Evolutionary conservation across 2,113 vertebrate genomes (phyloP), one percentile per base, ranked within the genome.

Genomic region (Isurus oxyrinchus): DNA sequence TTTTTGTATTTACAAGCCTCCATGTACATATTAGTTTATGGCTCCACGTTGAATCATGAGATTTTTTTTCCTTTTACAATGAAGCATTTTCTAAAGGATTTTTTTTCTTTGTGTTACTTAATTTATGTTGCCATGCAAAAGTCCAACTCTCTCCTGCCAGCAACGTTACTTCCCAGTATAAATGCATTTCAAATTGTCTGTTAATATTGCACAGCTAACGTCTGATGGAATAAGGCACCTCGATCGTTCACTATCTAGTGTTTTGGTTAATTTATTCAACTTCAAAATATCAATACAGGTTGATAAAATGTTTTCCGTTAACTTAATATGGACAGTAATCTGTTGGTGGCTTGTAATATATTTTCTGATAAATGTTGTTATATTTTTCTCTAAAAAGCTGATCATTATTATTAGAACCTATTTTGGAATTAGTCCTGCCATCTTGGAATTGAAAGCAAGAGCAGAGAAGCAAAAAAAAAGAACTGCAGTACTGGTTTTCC

Each of bases 251-350:
- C 90, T 21, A 21, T n/a, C n/a, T 14, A 81, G 66, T 53, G n/a
- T 95, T 95, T 72, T 95, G 44, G 23, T 72, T 95, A 72, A 53
- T 76, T 95, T 95, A 72, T 72, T 95, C 59, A 94, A 63, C 66
- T 35, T 95, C 40, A 95, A n/a, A 91, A 91, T 59, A 90, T 90
- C 11, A 90, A 59, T 63, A 13, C 27, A 72, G 69, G 31, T 90
- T 95, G 10, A 67, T 95, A 55, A 95, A 55, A 95, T 6, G 44
- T 53, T 11, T 19, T 31, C 25, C 76, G 44, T 55, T 76, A 35
- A 67, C 27, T 19, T 53, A 55, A 53, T 53, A 8, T 55, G 11
- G 63, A 94, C n/a, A 67, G 93, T 35, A 35, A 19, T 8, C 31
- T 27, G 14, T 72, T 53, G 16, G 66, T 23, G 27, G 14, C 67